Conservation (phyloP, 2,797 vertebrate genomes). For the Margarornis squamiger region DNA sequence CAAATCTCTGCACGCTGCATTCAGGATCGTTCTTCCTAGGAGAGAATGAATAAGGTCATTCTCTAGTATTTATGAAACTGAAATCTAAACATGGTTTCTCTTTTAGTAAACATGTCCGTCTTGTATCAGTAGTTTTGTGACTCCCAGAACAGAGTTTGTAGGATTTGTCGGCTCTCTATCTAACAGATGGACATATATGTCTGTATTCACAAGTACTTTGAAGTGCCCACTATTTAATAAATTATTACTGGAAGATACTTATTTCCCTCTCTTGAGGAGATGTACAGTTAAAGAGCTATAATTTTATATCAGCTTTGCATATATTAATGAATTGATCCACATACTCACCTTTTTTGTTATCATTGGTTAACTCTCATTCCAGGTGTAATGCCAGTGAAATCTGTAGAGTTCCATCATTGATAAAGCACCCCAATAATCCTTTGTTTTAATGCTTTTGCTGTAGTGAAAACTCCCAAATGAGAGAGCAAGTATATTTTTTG, state of each 20-base stretch:
- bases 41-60: not conserved
- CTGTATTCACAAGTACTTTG: not conserved
- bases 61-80: not conserved
- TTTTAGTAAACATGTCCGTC: not conserved
- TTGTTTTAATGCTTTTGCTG: not conserved
- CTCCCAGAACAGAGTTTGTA: not conserved
- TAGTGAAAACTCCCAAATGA: not conserved
- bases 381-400: not conserved
- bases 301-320: not conserved
- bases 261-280: not conserved
- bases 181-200: not conserved
- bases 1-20: not conserved
- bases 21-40: not conserved
- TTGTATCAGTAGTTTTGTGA: not conserved
- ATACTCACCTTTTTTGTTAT: not conserved
- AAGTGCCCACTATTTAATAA: not conserved
- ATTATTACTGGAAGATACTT: not conserved
- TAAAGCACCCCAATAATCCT: not conserved
- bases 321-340: not conserved
- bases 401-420: not conserved
- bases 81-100: not conserved
- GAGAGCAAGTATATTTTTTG: not conserved
- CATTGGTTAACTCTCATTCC: not conserved
- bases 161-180: not conserved
- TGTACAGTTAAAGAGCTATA: not conserved